Evolutionary conservation across 1,140 invertebrate species (phyloP), one percentile per base, ranked within the genome.

Genomic region (Cardiocondyla obscurior): DNA sequence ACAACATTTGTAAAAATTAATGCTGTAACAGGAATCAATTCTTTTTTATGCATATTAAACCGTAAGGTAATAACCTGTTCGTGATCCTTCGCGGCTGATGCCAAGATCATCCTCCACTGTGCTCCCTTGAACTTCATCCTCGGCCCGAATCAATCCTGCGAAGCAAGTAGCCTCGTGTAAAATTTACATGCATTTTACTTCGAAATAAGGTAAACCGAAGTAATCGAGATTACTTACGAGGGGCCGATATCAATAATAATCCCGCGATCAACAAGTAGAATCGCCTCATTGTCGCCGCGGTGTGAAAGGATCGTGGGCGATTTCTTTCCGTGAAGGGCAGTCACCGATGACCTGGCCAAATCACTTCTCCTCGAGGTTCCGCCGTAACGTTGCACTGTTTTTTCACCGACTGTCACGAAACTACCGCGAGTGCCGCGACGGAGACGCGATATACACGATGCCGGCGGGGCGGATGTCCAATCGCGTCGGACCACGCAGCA

Each of bases 81-180:
- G 95, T 14, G 97, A 98, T 76, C 95, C 97, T 93, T 98, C 97
- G 87, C 96, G 95, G 81, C 96, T 97, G 36, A 96, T 95, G 4
- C 97, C 97, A 57, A 98, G 92, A 93, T 98, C 96, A 49, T 95
- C 89, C 53, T 98, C 97, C 28, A 98, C 96, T 12, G 92, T 94
- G 83, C 94, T 94, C 74, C 94, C 92, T 5, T 93, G 92, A n/a
- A 89, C 46, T 8, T 91, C 90, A 79, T 93, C 91, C 44, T 92
- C 91, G 3, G 92, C 94, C 88, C 92, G 64, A 0, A 87, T 90
- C 81, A 91, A 85, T 84, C 92, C 90, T 91, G 73, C 6, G 85
- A 84, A 82, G 82, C 60, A 86, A 73, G 73, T 49, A 55, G 57
- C 53, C 19, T 67, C 28, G 30, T 22, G 28, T 33, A 14, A 10